Evolutionary conservation across 2,113 vertebrate species (phyloP), one percentile per base, ranked within the genome.

Genomic region (Neopipo cinnamomea): DNA sequence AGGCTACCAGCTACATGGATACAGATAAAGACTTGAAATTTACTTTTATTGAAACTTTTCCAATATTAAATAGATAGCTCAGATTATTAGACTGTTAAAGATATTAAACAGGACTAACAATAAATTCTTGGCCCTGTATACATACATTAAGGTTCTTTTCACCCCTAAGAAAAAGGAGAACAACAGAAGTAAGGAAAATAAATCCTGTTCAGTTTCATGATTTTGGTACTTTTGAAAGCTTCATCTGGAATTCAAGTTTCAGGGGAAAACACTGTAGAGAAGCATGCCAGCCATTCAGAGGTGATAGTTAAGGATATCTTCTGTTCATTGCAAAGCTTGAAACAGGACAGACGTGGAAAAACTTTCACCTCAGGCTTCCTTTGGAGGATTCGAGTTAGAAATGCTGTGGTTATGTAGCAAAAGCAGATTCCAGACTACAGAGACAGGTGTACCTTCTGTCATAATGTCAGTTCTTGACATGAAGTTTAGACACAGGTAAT

Each of bases 351-450:
- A 4, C 37, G 59, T 4, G 4, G 31, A 50, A 86, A 85, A 3
- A 39, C 23, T 81, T 41, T 49, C 20, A 41, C 11, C n/a, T 17
- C 31, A 62, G 41, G 5, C 14, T 22, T 55, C 20, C 52, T 49
- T n/a, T 17, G 41, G 53, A 92, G 56, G 30, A 11, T 1, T 14
- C 3, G 8, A 66, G 3, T 9, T 14, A 22, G 5, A 50, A 63
- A 31, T n/a, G 17, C 3, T n/a, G 12, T 2, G 46, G 30, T 21
- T 61, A 12, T 0, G 0, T 2, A 56, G 6, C 13, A 7, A 52
- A 81, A 77, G 31, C 17, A 56, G 76, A 62, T 8, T 62, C 17
- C 35, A 80, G 15, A 21, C 46, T 37, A 33, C 8, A 46, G 24
- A 80, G 8, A 39, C 11, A 65, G 25, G n/a, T 17, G 9, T 17